Percentiles rank a stretch among this genome's conserved stretches.
Evolutionary conservation across 92 coral and sea anemone genomes (phyloP).

Genomic region (Zoanthus gigantus): DNA sequence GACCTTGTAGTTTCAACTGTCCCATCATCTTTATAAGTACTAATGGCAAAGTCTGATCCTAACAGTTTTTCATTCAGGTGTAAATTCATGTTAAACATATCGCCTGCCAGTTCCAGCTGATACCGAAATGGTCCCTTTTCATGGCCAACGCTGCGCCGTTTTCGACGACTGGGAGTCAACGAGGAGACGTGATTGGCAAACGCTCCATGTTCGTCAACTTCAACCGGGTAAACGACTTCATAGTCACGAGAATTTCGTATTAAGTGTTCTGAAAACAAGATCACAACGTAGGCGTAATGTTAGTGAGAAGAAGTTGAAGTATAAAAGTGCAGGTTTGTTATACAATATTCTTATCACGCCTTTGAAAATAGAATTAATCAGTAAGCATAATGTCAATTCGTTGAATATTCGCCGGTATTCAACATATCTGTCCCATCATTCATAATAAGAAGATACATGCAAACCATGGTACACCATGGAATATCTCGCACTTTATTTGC

Average conservation of each 20-base stretch:
- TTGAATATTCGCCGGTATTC: too few species aligned
- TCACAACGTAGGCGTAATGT: background rate
- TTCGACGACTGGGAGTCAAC: conserved; percentile 70
- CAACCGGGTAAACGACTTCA: conserved; percentile 80
- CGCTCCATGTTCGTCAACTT: conserved; percentile 67
- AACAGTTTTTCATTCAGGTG: conserved; percentile 77
- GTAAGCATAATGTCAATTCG: too few species aligned
- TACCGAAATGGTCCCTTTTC: conserved; percentile 78
- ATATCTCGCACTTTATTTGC: too few species aligned
- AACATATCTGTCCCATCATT: too few species aligned
- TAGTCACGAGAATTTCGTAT: conserved; percentile 67
- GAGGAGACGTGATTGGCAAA: conserved; percentile 83
- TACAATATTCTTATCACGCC: too few species aligned
- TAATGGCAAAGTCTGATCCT: conserved; percentile 82
- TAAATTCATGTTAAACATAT: conserved; percentile 69
- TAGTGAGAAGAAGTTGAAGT: background rate
- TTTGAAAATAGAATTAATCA: too few species aligned
- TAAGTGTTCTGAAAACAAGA: conserved; percentile 60
- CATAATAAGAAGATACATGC: too few species aligned
- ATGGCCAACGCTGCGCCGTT: conserved; percentile 72
- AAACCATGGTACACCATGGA: too few species aligned
- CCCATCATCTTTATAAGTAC: conserved; percentile 79
- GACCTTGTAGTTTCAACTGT: conserved; percentile 63
- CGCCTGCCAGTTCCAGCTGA: conserved; percentile 72
- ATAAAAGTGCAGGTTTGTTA: too few species aligned